These are phyloP conservation scores for Microtus ochrogaster DNA, from an alignment of 2,113 vertebrate genomes.

Conservation along the genomic window DNA sequence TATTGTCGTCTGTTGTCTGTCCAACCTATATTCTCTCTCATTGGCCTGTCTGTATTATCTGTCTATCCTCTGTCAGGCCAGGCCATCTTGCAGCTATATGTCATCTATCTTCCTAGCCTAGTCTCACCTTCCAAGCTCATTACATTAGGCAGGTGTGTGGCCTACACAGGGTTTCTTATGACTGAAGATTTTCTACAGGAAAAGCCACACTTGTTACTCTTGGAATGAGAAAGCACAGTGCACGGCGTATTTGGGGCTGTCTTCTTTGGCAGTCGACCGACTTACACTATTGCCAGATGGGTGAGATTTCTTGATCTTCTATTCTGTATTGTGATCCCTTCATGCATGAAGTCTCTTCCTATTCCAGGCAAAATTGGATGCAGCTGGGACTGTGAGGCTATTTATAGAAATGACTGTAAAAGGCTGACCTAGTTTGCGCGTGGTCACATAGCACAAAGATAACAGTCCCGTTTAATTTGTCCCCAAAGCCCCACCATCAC, in stretches of 20 bases:
- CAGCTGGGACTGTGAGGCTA: not conserved
- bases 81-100: not conserved
- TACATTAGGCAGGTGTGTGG: not conserved
- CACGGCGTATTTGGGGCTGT: not conserved
- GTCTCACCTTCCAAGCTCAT: not conserved
- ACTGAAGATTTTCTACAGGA: not conserved
- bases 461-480: not conserved
- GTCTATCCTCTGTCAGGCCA: not conserved
- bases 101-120: not conserved
- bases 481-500: not conserved
- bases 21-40: not conserved
- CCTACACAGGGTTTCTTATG: not conserved
- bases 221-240: not conserved
- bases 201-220: not conserved
- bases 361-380: not conserved
- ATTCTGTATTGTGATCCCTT: slow-evolving; percentile 38
- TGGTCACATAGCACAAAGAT: not conserved
- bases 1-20: not conserved
- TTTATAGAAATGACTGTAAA: slow-evolving; percentile 20
- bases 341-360: slow-evolving; percentile 36
- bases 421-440: slow-evolving; percentile 62
- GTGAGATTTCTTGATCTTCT: slow-evolving; percentile 6
- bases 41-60: not conserved
- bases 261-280: not conserved
- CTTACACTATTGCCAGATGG: not conserved